These are phyloP conservation scores for Cecidostiba fungosa DNA, from an alignment of 2,888 invertebrate genomes.

Conservation along the genomic window DNA sequence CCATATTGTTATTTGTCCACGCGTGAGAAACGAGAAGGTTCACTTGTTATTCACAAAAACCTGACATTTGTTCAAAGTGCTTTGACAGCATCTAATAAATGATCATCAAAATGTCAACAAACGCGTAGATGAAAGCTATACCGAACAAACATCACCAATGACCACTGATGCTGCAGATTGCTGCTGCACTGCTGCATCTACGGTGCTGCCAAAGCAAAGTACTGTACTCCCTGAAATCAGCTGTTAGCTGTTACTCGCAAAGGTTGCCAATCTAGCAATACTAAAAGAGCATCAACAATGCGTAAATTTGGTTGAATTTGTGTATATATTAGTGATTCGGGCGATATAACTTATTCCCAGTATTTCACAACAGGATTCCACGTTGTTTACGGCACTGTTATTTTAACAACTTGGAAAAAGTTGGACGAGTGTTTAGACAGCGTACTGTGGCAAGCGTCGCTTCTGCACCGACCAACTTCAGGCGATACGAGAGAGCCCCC, in stretches of 20 bases:
- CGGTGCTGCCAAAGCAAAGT: constrained; percentile 48
- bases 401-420: too few relatives aligned
- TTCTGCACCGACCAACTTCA: neutral
- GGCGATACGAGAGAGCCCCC: neutral
- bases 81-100: constrained; percentile 41
- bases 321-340: neutral
- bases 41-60: constrained; percentile 18
- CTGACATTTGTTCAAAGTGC: constrained; percentile 37
- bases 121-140: constrained; percentile 46
- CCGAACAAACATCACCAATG: constrained; percentile 40
- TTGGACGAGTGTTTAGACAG: too few relatives aligned
- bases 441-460: too few relatives aligned
- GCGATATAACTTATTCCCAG: neutral
- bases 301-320: neutral
- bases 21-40: neutral
- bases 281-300: neutral
- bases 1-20: constrained; percentile 24
- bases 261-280: neutral
- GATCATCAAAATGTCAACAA: constrained; percentile 59
- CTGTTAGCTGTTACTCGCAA: neutral
- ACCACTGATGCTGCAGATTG: neutral
- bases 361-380: too few relatives aligned
- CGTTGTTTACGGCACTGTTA: too few relatives aligned
- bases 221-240: constrained; percentile 2
- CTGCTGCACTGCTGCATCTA: constrained; percentile 1